phyloP scores from a whole-genome alignment of 23 tunicate genomes.

The Styela plicata region DNA sequence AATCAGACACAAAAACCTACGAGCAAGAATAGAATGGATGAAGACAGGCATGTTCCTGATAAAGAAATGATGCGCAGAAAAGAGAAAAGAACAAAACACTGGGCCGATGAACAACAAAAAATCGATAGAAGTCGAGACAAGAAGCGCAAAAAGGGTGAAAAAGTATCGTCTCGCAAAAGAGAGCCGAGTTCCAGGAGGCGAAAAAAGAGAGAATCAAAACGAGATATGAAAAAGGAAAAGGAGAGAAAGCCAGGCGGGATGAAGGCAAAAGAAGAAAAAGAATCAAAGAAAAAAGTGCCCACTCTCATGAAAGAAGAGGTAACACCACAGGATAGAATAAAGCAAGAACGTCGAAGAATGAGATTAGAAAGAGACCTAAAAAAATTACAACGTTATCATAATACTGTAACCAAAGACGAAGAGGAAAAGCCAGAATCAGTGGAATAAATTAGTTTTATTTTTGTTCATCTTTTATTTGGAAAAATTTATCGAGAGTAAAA shows the following conservation, averaged over 20 bases:
- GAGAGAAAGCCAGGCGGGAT: neutral
- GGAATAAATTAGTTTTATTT: too few relatives aligned
- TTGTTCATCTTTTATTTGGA: too few relatives aligned
- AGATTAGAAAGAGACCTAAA: slow-evolving; percentile 21
- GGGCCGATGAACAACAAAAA: slow-evolving; percentile 8
- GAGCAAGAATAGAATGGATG: neutral
- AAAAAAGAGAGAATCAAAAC: neutral
- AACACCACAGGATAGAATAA: neutral
- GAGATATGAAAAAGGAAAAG: neutral
- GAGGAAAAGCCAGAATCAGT: neutral
- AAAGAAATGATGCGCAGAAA: slow-evolving; percentile 2
- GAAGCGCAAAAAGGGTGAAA: neutral
- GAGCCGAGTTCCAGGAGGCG: neutral
- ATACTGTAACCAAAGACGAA: neutral
- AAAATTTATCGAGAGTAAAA: too few relatives aligned
- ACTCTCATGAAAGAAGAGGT: slow-evolving; percentile 23
- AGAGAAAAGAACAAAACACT: neutral
- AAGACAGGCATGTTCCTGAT: neutral
- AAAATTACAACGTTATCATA: slow-evolving; percentile 26
- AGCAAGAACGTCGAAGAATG: neutral
- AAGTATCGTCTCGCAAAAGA: neutral
- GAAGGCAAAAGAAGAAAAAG: neutral
- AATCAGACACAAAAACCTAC: neutral
- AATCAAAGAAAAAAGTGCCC: slow-evolving; percentile 14
- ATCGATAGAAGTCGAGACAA: neutral